Base-by-base conservation (phyloP, 1,140 invertebrate species). In the Drusus annulatus region DNA sequence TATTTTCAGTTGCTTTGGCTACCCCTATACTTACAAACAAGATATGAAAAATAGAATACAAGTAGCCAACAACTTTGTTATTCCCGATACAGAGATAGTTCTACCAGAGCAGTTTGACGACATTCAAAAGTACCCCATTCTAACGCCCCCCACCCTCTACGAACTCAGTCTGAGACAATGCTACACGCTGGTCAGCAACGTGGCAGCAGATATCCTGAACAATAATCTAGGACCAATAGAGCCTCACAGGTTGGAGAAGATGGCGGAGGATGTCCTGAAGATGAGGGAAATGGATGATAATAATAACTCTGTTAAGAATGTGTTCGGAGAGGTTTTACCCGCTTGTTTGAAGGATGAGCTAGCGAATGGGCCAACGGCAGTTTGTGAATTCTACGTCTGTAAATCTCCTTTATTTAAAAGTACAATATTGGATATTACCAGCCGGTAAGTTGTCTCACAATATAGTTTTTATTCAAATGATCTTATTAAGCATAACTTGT, bases 361-460 rank as follows among this genome's bases (percentile, higher is more conserved):
- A n/a, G 19, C 45, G 2, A 76, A 65, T 52, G 81, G 81, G 3
- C 81, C 81, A 1, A 73, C 81, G 17, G 78, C 52, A 45, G 56
- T 82, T 50, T 82, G 81, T n/a, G 81, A 82, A 17, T 23, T 51
- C 58, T 81, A 69, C 1, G 16, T 23, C 52, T 82, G 81, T 15
- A 79, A 77, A 56, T 63, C n/a, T 52, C 74, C 81, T 0, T 17
- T 82, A 3, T 82, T 80, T 63, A 50, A 21, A 16, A 71, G 50
- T 51, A 58, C 56, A 13, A 73, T 82, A 17, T 60, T 82, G 75
- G 78, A 76, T 36, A 51, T 82, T 16, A 76, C 52, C 23, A 56
- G 45, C 8, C 75, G 81, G 81, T 82, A 74, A 50, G 50, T 3
- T 63, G n/a, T 0, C 1, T 73, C 2, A 68, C n/a, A 28, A 7